A percentile compares a stretch with the other conserved stretches of the same genome.
phyloP scores from a whole-genome alignment of 2,797 vertebrate species.

The Potorous gilbertii region DNA sequence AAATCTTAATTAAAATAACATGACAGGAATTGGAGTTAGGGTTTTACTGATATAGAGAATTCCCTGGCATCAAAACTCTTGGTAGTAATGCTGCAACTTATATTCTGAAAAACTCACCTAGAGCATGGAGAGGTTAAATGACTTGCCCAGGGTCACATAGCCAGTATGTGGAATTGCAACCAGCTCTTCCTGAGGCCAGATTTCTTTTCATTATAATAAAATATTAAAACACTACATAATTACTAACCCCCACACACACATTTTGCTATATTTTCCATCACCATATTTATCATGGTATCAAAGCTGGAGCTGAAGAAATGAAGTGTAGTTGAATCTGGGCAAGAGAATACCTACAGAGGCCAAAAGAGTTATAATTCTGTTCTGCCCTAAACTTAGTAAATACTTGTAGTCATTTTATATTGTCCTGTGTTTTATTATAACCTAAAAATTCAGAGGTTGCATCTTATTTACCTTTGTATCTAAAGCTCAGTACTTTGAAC shows the following conservation, averaged over 20 bases:
- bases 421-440: background rate
- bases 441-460: background rate
- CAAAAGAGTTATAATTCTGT: background rate
- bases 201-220: background rate
- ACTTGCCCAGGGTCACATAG: background rate
- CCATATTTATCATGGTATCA: background rate
- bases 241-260: background rate
- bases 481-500: background rate
- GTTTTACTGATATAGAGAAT: background rate
- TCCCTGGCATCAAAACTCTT: background rate
- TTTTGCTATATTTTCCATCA: background rate
- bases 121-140: background rate
- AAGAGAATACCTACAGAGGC: background rate
- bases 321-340: background rate
- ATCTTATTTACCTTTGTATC: background rate
- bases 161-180: background rate
- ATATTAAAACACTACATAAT: background rate
- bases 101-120: background rate
- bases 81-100: background rate
- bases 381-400: background rate
- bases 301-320: background rate
- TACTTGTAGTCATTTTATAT: background rate
- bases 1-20: background rate
- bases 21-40: background rate
- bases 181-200: background rate